A percentile compares a stretch with the other conserved stretches of the same genome.
Evolutionary conservation across 2,797 vertebrate species (phyloP).

Genomic region (Tragelaphus eurycerus): DNA sequence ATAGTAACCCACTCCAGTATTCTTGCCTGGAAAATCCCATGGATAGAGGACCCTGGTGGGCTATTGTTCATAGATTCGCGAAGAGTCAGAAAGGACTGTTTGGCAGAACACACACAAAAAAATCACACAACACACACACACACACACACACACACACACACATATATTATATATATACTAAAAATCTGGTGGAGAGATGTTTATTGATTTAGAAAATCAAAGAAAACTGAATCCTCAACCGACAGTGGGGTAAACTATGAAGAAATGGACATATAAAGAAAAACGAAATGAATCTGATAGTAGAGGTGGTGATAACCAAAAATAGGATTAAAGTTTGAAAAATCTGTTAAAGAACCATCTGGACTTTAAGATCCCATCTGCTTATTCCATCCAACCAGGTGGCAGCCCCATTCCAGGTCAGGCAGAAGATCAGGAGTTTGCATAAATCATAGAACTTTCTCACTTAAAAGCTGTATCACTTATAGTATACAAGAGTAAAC

Average conservation of each 20-base stretch:
- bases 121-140: neutral
- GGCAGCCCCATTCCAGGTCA: neutral
- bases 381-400: neutral
- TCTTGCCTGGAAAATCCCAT: neutral
- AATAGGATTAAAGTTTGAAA: neutral
- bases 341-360: neutral
- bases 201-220: neutral
- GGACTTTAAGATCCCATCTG: neutral
- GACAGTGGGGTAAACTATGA: neutral
- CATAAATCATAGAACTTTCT: neutral
- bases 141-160: neutral
- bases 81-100: neutral
- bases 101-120: neutral
- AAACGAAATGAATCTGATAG: neutral
- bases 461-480: neutral
- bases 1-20: neutral
- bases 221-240: neutral
- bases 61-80: neutral
- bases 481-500: neutral
- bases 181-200: neutral
- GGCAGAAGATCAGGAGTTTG: neutral
- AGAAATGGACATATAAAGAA: neutral
- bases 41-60: neutral
- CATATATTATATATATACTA: neutral
- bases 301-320: neutral